Evolutionary conservation across 23 tunicate species (phyloP), one percentile per base, ranked within the genome.

Genomic region (Trididemnum miniatum): DNA sequence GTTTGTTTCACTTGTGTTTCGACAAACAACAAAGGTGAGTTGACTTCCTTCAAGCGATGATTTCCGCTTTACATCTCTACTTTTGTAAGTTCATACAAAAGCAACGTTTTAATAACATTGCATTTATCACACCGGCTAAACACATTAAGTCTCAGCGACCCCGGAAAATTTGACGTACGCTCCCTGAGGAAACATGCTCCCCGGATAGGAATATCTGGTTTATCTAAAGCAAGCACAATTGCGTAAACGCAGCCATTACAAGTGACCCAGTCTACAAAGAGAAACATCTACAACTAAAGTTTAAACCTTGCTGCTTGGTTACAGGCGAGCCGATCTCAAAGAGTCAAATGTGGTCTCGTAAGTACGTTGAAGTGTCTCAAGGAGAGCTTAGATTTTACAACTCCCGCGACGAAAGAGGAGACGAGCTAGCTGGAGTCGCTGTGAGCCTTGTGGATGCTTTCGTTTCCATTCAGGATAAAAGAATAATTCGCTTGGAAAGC

Each of bases 401-500:
- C 69, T 27, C 23, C 20, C 32, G 79, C 0, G 85, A 37, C 20
- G 79, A 82, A 71, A 33, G 59, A 29, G 84, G 26, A 25, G 51
- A 59, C 49, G 79, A 71, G 20, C 79, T 31, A 27, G 65, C 35
- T 3, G 86, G 79, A 3, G 71, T 59, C 15, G 79, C 27, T 27
- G 69, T 82, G 31, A 44, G 66, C 4, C 79, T 82, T 0, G 50
- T 34, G 35, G 79, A 44, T 28, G 12, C 69, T 20, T 71, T 71
- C 26, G 86, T 82, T n/a, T 82, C 79, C 27, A 34, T 82, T 5
- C 79, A 82, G 71, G 69, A 35, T 7, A 71, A 71, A 20, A 34
- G 65, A 0, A 25, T 39, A 4, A 71, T 82, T 5, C 79, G 79
- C 15, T 28, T 82, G 1, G 86, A 82, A 51, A 64, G 59, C 18